phyloP scores from a whole-genome alignment of 1,140 invertebrate genomes.

The Diabrotica virgifera region DNA sequence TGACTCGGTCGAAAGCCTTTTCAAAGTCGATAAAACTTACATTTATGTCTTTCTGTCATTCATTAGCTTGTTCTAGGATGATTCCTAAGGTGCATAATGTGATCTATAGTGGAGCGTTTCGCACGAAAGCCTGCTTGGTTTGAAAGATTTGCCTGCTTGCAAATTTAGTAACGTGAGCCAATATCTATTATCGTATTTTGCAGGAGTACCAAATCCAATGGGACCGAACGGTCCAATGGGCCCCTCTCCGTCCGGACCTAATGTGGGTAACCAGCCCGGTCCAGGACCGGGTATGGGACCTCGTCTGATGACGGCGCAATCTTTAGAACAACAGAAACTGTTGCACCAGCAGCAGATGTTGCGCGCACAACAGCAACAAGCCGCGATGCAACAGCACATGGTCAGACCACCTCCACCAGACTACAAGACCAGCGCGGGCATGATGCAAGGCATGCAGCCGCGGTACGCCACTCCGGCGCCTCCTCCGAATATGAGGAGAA shows the following conservation, averaged over 20 bases:
- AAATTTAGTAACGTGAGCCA: not conserved
- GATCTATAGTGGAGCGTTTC: too few relatives aligned
- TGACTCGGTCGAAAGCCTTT: too few relatives aligned
- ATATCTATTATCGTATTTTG: conserved; percentile 1
- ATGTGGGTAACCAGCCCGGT: conserved; percentile 4
- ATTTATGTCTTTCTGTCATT: too few relatives aligned
- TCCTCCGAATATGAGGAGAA: conserved; percentile 59
- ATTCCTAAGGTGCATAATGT: too few relatives aligned
- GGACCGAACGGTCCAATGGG: conserved; percentile 31
- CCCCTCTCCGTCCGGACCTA: conserved; percentile 16
- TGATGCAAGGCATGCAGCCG: conserved; percentile 57
- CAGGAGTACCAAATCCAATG: conserved; percentile 28
- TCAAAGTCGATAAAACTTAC: too few relatives aligned
- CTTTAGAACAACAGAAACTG: conserved; percentile 39
- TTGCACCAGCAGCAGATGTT: conserved; percentile 32
- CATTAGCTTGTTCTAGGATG: too few relatives aligned
- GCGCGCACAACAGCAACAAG: conserved; percentile 26
- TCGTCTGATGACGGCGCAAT: conserved; percentile 33
- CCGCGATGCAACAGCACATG: conserved; percentile 39
- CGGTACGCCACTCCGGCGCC: conserved; percentile 46
- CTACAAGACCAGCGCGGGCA: conserved; percentile 65
- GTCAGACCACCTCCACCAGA: conserved; percentile 69
- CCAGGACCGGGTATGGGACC: conserved; percentile 25
- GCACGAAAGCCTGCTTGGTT: too few relatives aligned
- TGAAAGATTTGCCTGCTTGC: too few relatives aligned